Percentiles rank a stretch among this genome's conserved stretches.
These are phyloP conservation scores for Lerista edwardsae DNA, from an alignment of 2,797 vertebrate genomes.

Conservation along the genomic window DNA sequence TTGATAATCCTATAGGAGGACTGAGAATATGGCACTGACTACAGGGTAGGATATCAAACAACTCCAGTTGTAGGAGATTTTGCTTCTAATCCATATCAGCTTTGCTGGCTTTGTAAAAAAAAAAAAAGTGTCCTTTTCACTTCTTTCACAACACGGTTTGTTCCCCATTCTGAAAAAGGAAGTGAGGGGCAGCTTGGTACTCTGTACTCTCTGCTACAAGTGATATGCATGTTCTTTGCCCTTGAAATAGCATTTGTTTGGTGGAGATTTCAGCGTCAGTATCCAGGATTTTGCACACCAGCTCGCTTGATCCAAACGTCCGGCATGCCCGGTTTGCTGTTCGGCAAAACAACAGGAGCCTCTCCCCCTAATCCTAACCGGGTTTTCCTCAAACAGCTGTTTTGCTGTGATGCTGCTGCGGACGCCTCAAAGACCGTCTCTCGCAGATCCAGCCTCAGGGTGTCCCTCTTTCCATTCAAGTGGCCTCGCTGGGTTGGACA, in stretches of 20 bases:
- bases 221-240: background rate
- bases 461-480: constrained; percentile 92
- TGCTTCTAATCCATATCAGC: constrained; percentile 14
- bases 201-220: constrained; percentile 46
- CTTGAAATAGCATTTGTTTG: constrained; percentile 28
- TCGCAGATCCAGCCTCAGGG: constrained; percentile 89
- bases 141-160: constrained; percentile 46
- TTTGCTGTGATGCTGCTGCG: constrained; percentile 77
- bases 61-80: constrained; percentile 11
- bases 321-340: constrained; percentile 94
- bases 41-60: constrained; percentile 27
- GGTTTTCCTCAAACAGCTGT: constrained; percentile 80
- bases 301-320: constrained; percentile 96
- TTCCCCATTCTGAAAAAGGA: constrained; percentile 54
- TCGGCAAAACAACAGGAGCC: constrained; percentile 89
- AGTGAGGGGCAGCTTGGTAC: constrained; percentile 28
- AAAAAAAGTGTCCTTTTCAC: constrained; percentile 38
- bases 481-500: constrained; percentile 83
- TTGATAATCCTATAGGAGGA: background rate
- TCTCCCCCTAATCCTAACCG: constrained; percentile 81
- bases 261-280: constrained; percentile 71
- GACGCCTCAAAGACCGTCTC: constrained; percentile 88
- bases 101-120: constrained; percentile 66
- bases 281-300: constrained; percentile 75
- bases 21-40: constrained; percentile 48